Base-by-base conservation (phyloP, 2,797 vertebrate genomes). In the Ctenopoma multispine region DNA sequence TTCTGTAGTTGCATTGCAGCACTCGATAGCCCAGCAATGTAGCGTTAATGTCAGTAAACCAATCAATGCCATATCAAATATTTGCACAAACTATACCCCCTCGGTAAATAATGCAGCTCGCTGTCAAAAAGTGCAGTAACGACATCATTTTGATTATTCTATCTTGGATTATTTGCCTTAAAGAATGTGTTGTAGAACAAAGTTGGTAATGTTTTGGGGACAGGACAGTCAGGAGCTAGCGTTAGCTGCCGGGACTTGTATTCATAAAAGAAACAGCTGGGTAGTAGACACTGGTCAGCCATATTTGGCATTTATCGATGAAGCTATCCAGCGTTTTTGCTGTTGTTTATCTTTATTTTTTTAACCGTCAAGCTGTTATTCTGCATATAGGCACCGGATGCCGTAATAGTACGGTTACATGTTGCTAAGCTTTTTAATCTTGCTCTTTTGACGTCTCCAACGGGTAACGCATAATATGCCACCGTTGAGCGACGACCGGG, bases 401-500 rank as follows among this genome's bases (percentile, higher is more conserved):
- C 11, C 23, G 14, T 14, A 38, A 54, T 29, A 15, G 4, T 17
- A 20, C 13, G 34, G 61, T 36, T 69, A 48, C 36, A 44, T 17
- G 24, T 40, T 20, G 4, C 34, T 64, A 86, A 81, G 82, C 82
- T 67, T 69, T 62, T 81, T 47, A 43, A 83, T 87, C 73, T 63
- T 82, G 74, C 66, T 71, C 69, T 77, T 86, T 91, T 83, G 81
- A 84, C 81, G 82, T 69, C 65, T 82, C 38, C 70, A 74, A 61
- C 72, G 67, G 83, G 65, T 80, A 79, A 77, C 61, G 53, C 49
- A 66, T 72, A 75, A 65, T 81, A 59, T 76, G 58, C 63, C 67
- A 53, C 54, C 17, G 55, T 66, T 85, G 90, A 93, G 51, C 92
- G 92, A 92, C 85, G 61, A 12, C 64, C 50, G 41, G 48, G 56